Conservation (phyloP, 2,797 vertebrate genomes). For the Chromobotia macracanthus region DNA sequence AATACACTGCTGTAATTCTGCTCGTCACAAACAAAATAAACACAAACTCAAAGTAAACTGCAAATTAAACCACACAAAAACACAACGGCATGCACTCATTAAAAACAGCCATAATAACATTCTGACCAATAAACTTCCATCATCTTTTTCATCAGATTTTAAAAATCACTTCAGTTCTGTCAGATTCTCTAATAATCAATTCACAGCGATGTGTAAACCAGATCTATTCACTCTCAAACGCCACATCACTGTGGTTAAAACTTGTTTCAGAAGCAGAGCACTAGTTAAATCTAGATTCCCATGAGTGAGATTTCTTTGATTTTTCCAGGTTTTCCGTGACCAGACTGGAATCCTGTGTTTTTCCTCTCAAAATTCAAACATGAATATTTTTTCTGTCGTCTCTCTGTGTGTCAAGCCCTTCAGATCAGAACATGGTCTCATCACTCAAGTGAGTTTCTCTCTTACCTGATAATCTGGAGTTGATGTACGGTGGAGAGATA, state of each 20-base stretch:
- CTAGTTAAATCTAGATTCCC: too few relatives aligned
- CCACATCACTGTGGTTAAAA: neutral
- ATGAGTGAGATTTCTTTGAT: too few relatives aligned
- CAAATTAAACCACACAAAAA: neutral
- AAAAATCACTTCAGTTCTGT: neutral
- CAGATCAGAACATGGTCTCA: neutral
- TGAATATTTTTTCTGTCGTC: too few relatives aligned
- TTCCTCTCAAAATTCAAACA: too few relatives aligned
- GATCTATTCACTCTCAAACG: too few relatives aligned
- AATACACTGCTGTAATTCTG: neutral
- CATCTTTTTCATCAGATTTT: neutral
- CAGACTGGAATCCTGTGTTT: too few relatives aligned
- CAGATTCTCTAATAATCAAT: neutral
- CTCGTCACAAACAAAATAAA: neutral
- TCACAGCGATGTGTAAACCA: neutral
- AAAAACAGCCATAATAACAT: neutral
- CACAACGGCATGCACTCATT: neutral
- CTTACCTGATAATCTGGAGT: conserved; percentile 93
- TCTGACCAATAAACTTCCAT: neutral
- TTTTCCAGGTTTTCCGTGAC: too few relatives aligned
- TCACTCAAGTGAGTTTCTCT: neutral
- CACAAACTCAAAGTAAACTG: neutral
- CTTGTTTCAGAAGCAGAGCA: neutral
- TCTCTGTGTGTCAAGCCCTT: too few relatives aligned
- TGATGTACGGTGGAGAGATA: conserved; percentile 91